Evolutionary conservation across 2,888 invertebrate species (phyloP), one percentile per base, ranked within the genome.

Genomic region (Miltochrista miniata): DNA sequence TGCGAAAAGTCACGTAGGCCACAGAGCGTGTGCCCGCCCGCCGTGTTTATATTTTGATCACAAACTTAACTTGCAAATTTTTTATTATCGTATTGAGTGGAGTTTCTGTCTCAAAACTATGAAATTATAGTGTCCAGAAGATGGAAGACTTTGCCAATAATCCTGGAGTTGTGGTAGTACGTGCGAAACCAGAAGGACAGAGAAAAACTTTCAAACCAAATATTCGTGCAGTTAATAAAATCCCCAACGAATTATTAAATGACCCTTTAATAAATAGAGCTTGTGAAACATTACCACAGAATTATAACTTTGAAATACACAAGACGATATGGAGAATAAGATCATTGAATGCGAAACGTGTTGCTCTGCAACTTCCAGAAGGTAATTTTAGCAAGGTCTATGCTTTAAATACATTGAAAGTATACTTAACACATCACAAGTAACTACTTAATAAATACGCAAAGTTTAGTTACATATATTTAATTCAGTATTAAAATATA

Each of bases 251-350:
- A 66, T 93, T 98, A 43, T 81, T 96, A 15, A 94, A 96, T 68
- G 94, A 98, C 86, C 93, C 94, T 12, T 75, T 94, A 60, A 80
- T 98, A 24, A 95, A 95, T 73, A 90, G 93, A 74, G 96, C 96
- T 0, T 94, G 96, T 54, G 93, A 94, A 71, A 90, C 93, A 35
- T 92, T 99, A 45, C 99, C 99, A 1, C 85, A 93, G 31, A 99
- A 99, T 90, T 99, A 99, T 79, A 99, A 98, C 82, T 99, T 99
- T 84, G 99, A 99, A 93, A 94, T 99, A 63, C 96, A 96, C 54
- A 99, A 99, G 85, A 99, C 99, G 0, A 95, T 99, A 82, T 99
- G 99, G 99, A 95, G 98, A 77, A 97, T 99, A 72, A 93, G 95
- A 64, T 95, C 97, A 75, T 87, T 94, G n/a, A 93, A 94, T 64